Evolutionary conservation across 2,888 invertebrate species (phyloP).

Genomic region (Eupithecia inturbata): DNA sequence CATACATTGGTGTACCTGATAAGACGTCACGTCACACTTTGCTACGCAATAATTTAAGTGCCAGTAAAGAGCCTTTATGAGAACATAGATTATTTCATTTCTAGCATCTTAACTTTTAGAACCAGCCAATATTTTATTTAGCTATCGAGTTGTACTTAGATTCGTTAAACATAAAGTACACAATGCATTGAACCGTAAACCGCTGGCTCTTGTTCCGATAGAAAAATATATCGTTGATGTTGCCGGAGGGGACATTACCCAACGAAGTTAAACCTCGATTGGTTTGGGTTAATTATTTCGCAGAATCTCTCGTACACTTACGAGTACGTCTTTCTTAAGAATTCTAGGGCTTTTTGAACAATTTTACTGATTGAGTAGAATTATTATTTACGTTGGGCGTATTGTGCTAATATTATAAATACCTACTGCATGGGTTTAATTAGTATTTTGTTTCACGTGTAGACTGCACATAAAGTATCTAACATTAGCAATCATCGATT

Average conservation of each 20-base stretch:
- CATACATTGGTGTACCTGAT: not conserved
- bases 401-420: not conserved
- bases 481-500: not conserved
- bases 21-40: not conserved
- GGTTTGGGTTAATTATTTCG: not conserved
- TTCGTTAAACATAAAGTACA: not conserved
- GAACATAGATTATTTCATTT: not conserved
- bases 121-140: not conserved
- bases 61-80: not conserved
- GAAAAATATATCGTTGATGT: not conserved
- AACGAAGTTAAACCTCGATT: not conserved
- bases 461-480: not conserved
- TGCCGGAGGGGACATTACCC: not conserved
- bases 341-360: not conserved
- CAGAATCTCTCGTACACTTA: not conserved
- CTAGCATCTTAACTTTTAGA: not conserved
- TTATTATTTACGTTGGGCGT: not conserved
- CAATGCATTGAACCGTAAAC: not conserved
- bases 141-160: not conserved
- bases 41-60: not conserved
- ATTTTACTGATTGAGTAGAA: not conserved
- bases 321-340: not conserved
- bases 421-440: not conserved
- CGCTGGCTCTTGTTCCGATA: conserved; percentile 4
- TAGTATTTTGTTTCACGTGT: not conserved